Conservation (phyloP, 30 jellyfish, hydroid and myxozoan species). For the Pelagia noctiluca region DNA sequence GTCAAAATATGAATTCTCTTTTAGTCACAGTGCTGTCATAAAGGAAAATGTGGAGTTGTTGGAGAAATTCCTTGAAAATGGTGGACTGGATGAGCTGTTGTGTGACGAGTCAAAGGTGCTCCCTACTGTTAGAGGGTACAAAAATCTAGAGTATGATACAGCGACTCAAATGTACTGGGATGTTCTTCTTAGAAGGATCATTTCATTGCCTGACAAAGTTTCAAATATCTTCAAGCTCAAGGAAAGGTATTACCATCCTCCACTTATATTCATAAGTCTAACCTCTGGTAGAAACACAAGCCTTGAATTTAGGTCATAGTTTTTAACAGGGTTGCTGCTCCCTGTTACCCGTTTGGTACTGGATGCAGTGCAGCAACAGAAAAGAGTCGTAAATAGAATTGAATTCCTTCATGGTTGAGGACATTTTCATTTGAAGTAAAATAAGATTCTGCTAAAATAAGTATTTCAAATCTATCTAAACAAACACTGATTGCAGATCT, state of each 20-base stretch:
- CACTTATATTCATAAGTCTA: no score
- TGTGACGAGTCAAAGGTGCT: conserved; percentile 62
- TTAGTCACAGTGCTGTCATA: conserved; percentile 46
- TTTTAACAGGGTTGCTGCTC: no score
- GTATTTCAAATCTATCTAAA: no score
- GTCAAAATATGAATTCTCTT: not conserved
- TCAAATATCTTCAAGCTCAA: conserved; percentile 56
- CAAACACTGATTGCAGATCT: no score
- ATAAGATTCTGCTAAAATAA: no score
- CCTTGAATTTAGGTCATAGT: no score
- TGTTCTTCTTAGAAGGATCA: conserved; percentile 53
- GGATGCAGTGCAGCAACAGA: no score
- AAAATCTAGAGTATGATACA: conserved; percentile 1
- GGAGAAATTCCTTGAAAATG: conserved; percentile 16
- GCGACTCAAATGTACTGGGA: conserved; percentile 56
- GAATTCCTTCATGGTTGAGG: no score
- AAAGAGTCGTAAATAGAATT: no score
- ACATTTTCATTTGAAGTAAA: no score
- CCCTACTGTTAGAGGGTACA: conserved; percentile 15
- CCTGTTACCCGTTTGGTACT: no score
- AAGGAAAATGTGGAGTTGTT: conserved; percentile 34
- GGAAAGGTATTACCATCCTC: conserved; percentile 34
- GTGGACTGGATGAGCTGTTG: conserved; percentile 27
- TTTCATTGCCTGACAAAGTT: conserved; percentile 70
- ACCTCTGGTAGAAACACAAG: no score